Evolutionary conservation across 2,797 vertebrate species (phyloP).

Genomic region (Amazonetta brasiliensis): DNA sequence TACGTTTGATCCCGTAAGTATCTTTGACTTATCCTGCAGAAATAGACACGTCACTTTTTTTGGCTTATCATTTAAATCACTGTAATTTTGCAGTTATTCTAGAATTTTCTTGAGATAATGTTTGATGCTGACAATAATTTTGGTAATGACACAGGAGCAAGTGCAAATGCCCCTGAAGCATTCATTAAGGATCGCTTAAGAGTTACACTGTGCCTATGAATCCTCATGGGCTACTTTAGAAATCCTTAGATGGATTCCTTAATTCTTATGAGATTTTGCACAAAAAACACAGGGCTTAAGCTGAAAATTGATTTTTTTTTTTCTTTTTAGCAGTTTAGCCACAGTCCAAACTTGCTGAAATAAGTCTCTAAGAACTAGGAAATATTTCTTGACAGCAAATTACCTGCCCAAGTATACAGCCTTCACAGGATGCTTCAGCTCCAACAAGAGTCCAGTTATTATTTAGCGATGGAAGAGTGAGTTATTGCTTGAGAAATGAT

Average conservation of each 20-base stretch:
- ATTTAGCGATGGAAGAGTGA: neutral
- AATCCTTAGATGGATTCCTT: slow-evolving; percentile 33
- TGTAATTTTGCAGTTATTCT: neutral
- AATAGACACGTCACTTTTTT: slow-evolving; percentile 7
- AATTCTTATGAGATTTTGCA: neutral
- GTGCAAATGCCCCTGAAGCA: neutral
- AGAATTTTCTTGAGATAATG: slow-evolving; percentile 22
- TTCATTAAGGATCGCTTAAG: slow-evolving; percentile 55
- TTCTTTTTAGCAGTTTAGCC: neutral
- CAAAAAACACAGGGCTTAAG: slow-evolving; percentile 15
- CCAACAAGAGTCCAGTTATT: neutral
- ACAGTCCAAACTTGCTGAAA: neutral
- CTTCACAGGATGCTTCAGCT: neutral
- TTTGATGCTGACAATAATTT: slow-evolving; percentile 28
- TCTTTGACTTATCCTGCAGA: slow-evolving; percentile 46
- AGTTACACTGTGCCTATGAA: slow-evolving; percentile 28
- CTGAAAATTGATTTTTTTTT: slow-evolving; percentile 13
- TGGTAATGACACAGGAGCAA: neutral
- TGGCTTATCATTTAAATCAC: slow-evolving; percentile 42
- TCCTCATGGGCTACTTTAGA: slow-evolving; percentile 41
- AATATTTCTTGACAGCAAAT: neutral
- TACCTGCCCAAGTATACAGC: neutral
- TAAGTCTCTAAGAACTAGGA: neutral
- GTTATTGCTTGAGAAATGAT: neutral
- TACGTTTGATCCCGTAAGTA: slow-evolving; percentile 43